Percentiles rank a stretch among this genome's conserved stretches.
Evolutionary conservation across 2,113 vertebrate genomes (phyloP).

Genomic region (Saccopteryx leptura): DNA sequence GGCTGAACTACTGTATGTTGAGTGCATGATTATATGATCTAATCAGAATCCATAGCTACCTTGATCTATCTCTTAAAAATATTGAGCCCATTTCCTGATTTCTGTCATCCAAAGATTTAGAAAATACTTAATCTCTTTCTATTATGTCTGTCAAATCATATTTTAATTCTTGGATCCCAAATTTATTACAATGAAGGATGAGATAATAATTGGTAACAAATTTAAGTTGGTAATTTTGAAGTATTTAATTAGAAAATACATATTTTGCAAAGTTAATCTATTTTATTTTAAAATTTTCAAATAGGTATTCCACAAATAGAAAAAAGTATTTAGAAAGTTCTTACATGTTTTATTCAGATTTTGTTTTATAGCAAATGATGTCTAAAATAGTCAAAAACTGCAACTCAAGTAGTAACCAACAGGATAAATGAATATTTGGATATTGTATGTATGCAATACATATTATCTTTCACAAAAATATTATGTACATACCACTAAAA

Average conservation of each 20-base stretch:
- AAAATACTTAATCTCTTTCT: background rate
- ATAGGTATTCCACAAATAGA: slow-evolving; percentile 21
- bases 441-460: background rate
- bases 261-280: background rate
- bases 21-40: background rate
- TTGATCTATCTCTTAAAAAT: background rate
- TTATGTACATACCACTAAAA: background rate
- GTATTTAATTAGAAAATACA: background rate
- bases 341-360: background rate
- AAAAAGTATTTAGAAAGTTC: background rate
- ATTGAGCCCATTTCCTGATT: background rate
- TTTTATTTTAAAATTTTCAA: slow-evolving; percentile 59
- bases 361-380: slow-evolving; percentile 6
- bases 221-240: slow-evolving; percentile 1
- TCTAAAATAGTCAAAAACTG: background rate
- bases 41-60: background rate
- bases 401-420: background rate
- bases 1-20: background rate
- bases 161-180: background rate
- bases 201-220: slow-evolving; percentile 37
- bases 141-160: background rate
- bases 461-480: background rate
- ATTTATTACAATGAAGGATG: background rate
- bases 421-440: background rate
- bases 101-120: slow-evolving; percentile 12